Conservation (phyloP, 2,113 vertebrate species). For the Cinclus mexicanus region DNA sequence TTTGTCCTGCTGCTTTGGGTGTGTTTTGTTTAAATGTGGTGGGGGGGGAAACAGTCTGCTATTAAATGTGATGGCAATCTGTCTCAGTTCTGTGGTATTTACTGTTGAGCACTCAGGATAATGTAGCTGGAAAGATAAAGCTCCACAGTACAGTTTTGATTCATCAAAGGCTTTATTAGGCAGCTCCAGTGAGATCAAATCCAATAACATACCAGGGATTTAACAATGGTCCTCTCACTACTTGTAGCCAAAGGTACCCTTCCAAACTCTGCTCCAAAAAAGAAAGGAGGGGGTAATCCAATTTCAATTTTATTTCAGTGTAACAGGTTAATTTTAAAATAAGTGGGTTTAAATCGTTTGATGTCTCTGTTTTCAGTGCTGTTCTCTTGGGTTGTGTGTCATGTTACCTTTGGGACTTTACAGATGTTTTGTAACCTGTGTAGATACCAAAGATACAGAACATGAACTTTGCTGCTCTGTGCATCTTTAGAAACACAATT, state of each 20-base stretch:
- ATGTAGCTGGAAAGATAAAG: background rate
- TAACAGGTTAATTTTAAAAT: background rate
- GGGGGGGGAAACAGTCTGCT: background rate
- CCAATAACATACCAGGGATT: background rate
- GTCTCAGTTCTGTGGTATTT: background rate
- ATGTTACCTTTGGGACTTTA: background rate
- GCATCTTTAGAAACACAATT: background rate
- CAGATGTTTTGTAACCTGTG: background rate
- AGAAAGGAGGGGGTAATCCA: background rate
- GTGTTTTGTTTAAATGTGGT: background rate
- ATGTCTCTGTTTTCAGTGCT: background rate
- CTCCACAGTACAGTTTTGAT: background rate
- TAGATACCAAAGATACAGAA: background rate
- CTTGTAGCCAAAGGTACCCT: background rate
- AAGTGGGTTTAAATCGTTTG: background rate
- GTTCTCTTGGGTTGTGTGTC: background rate
- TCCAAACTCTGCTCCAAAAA: background rate
- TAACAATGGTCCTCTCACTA: background rate
- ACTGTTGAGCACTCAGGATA: background rate
- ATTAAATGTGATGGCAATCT: background rate
- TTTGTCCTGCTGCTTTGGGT: background rate
- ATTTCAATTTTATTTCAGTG: background rate
- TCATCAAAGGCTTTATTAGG: background rate
- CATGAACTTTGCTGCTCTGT: background rate
- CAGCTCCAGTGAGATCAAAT: background rate